Evolutionary conservation across 2,888 invertebrate genomes (phyloP), one percentile per base, ranked within the genome.

Genomic region (Stenodema calcarata): DNA sequence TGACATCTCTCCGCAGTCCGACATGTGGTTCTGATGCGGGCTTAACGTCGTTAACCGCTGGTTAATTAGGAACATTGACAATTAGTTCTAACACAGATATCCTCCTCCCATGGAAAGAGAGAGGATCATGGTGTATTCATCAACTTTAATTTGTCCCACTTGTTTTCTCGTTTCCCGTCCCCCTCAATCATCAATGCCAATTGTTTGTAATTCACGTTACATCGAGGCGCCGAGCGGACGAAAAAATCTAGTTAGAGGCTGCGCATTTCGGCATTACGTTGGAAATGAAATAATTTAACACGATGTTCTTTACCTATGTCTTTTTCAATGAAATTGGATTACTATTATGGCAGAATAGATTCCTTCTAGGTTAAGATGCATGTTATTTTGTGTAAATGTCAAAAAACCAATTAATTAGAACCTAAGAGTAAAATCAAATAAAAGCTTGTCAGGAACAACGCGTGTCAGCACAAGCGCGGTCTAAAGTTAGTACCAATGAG

Each of bases 131-230:
- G 78, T 42, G 78, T 78, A 78, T 78, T 78, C 78, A 78, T 78
- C 78, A 44, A 78, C 78, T 78, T 27, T 78, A 78, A 78, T 78
- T 78, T 78, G 78, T 78, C 41, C 78, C 78, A 78, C 42, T 78
- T 78, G 78, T 78, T 78, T 78, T 78, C 78, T 78, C 78, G 78
- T 78, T 78, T 78, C 78, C 78, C 78, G 78, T 78, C 78, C 23
- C 78, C 44, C 23, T 27, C 44, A 44, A 42, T 27, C 78, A 44
- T 78, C 78, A 78, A 78, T 78, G 78, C 78, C 78, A 78, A 78
- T 78, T 78, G 78, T 78, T 23, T 23, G 78, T 78, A 78, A 78
- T 78, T 78, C 78, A 27, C 23, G 47, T 78, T 41, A 78, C 47
- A 42, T 30, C 44, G 11, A 78, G 78, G 78, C 78, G 78, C 78